Conservation (phyloP, 2,797 vertebrate species). For the Neopelma chrysocephalum region DNA sequence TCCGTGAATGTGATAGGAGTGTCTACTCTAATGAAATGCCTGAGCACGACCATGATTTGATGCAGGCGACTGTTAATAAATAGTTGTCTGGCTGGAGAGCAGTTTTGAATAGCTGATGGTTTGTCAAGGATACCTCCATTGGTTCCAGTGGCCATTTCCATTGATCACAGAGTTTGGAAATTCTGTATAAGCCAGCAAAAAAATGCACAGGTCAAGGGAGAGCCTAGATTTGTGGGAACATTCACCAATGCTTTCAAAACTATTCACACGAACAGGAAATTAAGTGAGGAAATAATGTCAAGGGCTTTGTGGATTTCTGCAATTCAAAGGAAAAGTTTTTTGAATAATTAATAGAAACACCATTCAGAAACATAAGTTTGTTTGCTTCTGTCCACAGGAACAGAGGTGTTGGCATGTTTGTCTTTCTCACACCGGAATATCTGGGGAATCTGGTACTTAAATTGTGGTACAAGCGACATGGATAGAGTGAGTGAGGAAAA, state of each 20-base stretch:
- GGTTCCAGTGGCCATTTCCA: background rate
- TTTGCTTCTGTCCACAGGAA: background rate
- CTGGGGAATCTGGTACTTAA: background rate
- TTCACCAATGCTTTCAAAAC: background rate
- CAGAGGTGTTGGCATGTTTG: background rate
- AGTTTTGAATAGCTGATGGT: background rate
- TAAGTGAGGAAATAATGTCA: background rate
- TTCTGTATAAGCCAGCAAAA: background rate
- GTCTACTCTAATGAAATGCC: background rate
- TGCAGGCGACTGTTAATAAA: background rate
- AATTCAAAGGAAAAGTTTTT: background rate
- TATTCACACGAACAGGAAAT: background rate
- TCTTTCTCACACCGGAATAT: background rate
- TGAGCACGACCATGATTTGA: background rate
- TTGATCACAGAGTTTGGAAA: background rate
- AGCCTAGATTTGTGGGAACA: background rate
- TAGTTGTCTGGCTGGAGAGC: background rate
- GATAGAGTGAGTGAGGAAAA: background rate
- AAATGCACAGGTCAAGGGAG: background rate
- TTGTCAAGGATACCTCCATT: background rate
- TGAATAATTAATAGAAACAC: background rate
- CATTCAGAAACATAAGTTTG: background rate
- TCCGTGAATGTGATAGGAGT: background rate
- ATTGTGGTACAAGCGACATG: background rate
- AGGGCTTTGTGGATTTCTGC: background rate